Conservation (phyloP, 2,797 vertebrate genomes). For the Pithecia hirsuta region DNA sequence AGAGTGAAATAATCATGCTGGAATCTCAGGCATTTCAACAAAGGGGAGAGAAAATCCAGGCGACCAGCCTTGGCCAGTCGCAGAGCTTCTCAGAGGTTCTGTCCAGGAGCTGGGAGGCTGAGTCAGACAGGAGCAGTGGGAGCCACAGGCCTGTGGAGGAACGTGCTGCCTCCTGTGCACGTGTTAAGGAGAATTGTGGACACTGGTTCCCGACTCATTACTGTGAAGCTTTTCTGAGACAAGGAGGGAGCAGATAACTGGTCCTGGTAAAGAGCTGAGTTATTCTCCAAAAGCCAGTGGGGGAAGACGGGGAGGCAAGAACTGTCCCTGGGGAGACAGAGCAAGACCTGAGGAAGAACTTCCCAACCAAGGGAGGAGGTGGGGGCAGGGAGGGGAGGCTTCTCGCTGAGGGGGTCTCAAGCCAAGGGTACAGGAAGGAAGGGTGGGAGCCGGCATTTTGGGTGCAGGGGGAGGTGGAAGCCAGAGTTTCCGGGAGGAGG, state of each 20-base stretch:
- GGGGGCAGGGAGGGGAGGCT: neutral
- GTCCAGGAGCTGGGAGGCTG: neutral
- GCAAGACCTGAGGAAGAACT: neutral
- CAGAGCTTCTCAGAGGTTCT: neutral
- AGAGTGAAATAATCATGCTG: neutral
- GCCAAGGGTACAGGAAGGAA: neutral
- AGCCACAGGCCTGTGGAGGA: neutral
- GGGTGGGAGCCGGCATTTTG: neutral
- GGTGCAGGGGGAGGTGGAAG: neutral
- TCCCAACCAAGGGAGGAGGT: neutral
- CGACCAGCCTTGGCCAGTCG: neutral
- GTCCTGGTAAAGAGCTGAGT: neutral
- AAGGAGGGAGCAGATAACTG: neutral
- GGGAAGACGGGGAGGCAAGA: too few relatives aligned
- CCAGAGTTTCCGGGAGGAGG: neutral
- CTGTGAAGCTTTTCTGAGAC: neutral
- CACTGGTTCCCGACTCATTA: neutral
- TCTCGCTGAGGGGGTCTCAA: neutral
- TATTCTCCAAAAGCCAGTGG: neutral
- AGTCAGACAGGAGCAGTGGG: neutral
- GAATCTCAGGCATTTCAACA: neutral
- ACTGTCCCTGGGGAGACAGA: neutral
- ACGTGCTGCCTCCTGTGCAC: neutral
- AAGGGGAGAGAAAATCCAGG: neutral
- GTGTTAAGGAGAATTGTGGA: neutral